Evolutionary conservation across 64 coral and sea anemone genomes (phyloP).

Genomic region (Montipora capricornis): DNA sequence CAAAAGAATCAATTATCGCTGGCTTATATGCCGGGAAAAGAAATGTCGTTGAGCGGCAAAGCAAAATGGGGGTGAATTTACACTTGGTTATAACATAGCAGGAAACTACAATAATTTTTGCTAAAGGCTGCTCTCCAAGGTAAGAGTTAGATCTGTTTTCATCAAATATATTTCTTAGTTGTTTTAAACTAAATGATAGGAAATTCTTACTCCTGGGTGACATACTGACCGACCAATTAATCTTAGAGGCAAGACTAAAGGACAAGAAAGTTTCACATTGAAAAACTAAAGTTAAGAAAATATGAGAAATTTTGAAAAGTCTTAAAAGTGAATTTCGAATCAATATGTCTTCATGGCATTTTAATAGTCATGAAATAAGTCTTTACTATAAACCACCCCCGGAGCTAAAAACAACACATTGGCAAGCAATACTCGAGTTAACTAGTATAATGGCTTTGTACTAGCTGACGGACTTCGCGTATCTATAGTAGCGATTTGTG

Average conservation of each 20-base stretch:
- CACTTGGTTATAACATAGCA: constrained; percentile 54
- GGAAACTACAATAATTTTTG: background rate
- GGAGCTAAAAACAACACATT: background rate
- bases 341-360: background rate
- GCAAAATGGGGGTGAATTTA: constrained; percentile 62
- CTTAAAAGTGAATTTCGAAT: background rate
- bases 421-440: background rate
- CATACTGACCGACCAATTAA: background rate
- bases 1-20: constrained; percentile 94
- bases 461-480: background rate
- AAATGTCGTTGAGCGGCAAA: constrained; percentile 48
- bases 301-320: background rate
- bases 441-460: background rate
- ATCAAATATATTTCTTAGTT: background rate
- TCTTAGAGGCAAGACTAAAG: background rate
- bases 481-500: background rate
- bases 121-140: constrained; percentile 34
- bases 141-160: constrained; percentile 10
- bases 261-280: background rate
- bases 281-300: background rate
- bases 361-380: background rate
- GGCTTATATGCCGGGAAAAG: constrained; percentile 22
- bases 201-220: background rate
- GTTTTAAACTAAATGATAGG: background rate
- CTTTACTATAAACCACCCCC: background rate